Percentiles rank a stretch among this genome's conserved stretches.
These are phyloP conservation scores for Anhinga anhinga DNA, from an alignment of 2,113 vertebrate species.

Conservation along the genomic window DNA sequence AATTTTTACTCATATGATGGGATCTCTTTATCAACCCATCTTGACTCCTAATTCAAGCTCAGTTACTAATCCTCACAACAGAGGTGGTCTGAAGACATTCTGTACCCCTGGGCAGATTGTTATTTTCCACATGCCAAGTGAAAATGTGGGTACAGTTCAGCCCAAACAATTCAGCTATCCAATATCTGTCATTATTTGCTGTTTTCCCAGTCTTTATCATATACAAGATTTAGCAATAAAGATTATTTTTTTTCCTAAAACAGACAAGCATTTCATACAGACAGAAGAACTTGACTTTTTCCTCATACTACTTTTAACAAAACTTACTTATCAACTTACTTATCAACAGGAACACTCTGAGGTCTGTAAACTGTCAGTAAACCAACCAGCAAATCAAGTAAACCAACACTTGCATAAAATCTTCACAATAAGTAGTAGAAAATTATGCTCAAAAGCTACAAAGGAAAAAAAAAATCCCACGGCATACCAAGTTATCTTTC, in stretches of 20 bases:
- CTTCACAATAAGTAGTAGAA: not conserved
- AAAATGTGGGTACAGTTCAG: not conserved
- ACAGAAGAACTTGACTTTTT: not conserved
- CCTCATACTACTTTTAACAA: not conserved
- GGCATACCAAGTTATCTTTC: not conserved
- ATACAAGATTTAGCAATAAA: not conserved
- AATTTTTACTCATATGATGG: not conserved
- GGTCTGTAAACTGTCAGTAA: not conserved
- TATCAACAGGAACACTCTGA: not conserved
- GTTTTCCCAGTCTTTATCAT: not conserved
- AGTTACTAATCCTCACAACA: not conserved
- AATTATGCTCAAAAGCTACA: not conserved
- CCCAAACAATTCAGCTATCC: not conserved
- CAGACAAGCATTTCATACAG: not conserved
- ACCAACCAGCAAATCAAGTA: not conserved
- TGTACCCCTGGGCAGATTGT: not conserved
- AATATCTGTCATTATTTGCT: not conserved
- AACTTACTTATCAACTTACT: too few species aligned
- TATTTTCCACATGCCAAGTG: not conserved
- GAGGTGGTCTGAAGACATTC: not conserved
- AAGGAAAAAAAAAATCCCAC: fast-evolving
- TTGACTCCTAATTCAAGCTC: not conserved
- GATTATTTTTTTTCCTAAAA: not conserved
- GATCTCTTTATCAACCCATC: not conserved
- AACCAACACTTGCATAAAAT: not conserved